phyloP scores from a whole-genome alignment of 2,888 invertebrate species.

The Galeruca laticollis region DNA sequence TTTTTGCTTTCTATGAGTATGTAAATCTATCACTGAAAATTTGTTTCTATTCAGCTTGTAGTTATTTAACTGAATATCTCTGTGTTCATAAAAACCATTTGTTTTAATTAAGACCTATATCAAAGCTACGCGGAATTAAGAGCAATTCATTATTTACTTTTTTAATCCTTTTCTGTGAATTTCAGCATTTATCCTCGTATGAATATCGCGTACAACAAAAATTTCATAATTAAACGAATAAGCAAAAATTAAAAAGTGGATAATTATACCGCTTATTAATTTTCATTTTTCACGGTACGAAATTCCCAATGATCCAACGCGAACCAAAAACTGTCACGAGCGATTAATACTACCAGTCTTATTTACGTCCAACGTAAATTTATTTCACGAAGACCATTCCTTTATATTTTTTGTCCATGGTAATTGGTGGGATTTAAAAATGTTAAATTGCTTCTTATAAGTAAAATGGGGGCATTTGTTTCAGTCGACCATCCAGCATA shows the following conservation, averaged over 20 bases:
- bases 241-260: conserved; percentile 8
- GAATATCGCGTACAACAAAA: neutral
- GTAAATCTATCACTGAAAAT: too few relatives aligned
- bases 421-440: conserved; percentile 41
- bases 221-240: conserved; percentile 3
- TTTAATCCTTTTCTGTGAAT: too few relatives aligned
- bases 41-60: too few relatives aligned
- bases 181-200: too few relatives aligned
- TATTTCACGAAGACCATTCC: conserved; percentile 37
- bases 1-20: too few relatives aligned
- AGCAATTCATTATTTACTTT: too few relatives aligned
- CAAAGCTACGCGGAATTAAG: too few relatives aligned
- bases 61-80: too few relatives aligned
- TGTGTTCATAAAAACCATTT: too few relatives aligned
- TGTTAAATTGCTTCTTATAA: conserved; percentile 33
- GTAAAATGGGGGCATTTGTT: conserved; percentile 31
- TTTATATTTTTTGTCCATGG: conserved; percentile 43
- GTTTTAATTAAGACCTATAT: too few relatives aligned
- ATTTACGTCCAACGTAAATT: conserved; percentile 41
- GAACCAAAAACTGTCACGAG: conserved; percentile 34
- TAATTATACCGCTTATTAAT: conserved; percentile 34
- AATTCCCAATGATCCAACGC: conserved; percentile 22
- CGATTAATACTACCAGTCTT: conserved; percentile 42
- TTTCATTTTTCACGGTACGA: conserved; percentile 31
- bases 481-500: conserved; percentile 26